Base-by-base conservation (phyloP, 2,888 invertebrate species). In the Mongoloraphidia duomilia region DNA sequence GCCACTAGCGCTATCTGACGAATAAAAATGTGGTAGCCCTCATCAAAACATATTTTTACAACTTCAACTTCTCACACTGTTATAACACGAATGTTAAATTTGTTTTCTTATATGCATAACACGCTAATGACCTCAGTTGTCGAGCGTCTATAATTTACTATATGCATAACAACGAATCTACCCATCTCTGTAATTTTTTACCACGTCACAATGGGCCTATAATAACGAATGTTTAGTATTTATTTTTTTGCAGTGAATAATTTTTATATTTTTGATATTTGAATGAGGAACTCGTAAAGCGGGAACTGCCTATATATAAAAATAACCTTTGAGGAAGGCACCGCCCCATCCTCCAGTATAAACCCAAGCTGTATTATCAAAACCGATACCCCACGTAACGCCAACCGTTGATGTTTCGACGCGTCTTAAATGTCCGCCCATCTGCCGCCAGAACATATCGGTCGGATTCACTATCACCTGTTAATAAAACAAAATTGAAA, bases 281-380 rank as follows among this genome's bases (percentile, higher is more conserved):
- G n/a, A 13, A 38, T 6, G 8, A n/a, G 5, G 38, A n/a, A 13
- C 38, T 38, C 38, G 38, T 38, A 6, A 38, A 38, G 38, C 38
- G 6, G 11, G 10, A 11, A 26, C 17, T 26, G 37, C 53, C 58
- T 55, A 26, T 26, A 6, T 26, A 26, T 26, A 26, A 26, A 26
- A 26, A 3, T 26, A 26, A 73, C 82, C 84, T 71, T 84, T 86
- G 6, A 87, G 71, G 58, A 82, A 77, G 45, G 81, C 80, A 40
- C 91, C 91, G 50, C 91, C 92, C 84, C 88, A 91, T 41, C 90
- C 90, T 6, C 86, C 85, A 10, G 86, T 87, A 60, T 92, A 91
- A 5, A 85, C 83, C 87, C 90, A 93, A n/a, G 84, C 83, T 34
- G 85, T 82, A 59, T 82, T 83, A 64, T 93, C 89, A 63, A 87